Conservation (phyloP, 2,113 vertebrate species). For the Pelusios castaneus region DNA sequence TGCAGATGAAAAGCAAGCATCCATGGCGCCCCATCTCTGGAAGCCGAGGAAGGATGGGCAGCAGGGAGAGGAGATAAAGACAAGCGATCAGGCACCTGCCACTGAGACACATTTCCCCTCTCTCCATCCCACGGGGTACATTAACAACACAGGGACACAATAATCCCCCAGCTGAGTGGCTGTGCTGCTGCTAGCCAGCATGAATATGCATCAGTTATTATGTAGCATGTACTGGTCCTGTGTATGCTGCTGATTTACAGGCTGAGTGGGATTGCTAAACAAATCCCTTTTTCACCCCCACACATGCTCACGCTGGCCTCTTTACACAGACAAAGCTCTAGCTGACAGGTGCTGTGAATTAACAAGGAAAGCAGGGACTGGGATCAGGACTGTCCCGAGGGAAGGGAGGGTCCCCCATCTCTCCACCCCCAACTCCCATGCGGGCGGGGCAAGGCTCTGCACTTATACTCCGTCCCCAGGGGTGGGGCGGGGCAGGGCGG, state of each 20-base stretch:
- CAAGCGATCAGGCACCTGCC: not conserved
- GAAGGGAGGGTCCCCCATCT: no score
- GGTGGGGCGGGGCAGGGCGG: no score
- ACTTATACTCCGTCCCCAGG: no score
- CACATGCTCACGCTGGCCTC: not conserved
- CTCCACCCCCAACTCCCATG: no score
- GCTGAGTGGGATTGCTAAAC: not conserved
- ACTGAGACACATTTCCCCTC: not conserved
- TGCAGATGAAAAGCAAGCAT: not conserved
- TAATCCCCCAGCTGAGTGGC: not conserved
- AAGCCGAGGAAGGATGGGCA: not conserved
- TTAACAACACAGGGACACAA: not conserved
- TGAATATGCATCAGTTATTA: constrained; percentile 22
- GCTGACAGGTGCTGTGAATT: not conserved
- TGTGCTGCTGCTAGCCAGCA: not conserved
- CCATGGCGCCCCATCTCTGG: rapidly evolving
- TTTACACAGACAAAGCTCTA: no score
- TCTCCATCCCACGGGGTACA: not conserved
- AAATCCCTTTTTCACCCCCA: not conserved
- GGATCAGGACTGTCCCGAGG: no score
- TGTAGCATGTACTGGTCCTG: not conserved
- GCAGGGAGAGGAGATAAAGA: not conserved
- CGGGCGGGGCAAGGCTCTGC: no score
- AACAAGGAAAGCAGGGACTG: not conserved
- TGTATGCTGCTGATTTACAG: not conserved